These are phyloP conservation scores for Euwallacea similis DNA, from an alignment of 1,140 invertebrate species.

Conservation along the genomic window DNA sequence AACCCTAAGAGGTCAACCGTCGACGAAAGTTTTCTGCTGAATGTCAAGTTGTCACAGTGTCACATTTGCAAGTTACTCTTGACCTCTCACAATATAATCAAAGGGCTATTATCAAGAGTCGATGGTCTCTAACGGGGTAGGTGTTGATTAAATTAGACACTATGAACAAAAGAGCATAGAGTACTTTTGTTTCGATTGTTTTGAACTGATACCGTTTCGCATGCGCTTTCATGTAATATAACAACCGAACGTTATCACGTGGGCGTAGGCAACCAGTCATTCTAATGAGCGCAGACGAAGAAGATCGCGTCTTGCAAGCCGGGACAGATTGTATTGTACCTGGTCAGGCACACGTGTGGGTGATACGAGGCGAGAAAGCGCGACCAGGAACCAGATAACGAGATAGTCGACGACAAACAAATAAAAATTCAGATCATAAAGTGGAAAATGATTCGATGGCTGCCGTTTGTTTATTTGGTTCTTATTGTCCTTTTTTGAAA, in stretches of 20 bases:
- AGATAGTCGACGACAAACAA: background rate
- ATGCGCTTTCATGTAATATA: background rate
- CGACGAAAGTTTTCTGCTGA: no score
- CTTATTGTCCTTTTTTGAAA: no score
- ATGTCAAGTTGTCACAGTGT: no score
- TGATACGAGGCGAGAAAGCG: constrained; percentile 10
- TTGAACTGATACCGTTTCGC: background rate
- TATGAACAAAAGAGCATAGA: background rate
- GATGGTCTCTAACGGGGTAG: no score
- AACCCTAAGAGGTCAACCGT: no score
- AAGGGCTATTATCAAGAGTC: no score
- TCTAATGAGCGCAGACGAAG: background rate
- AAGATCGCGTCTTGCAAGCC: background rate
- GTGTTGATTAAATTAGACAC: no score
- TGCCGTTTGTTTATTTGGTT: no score
- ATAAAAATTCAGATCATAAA: background rate
- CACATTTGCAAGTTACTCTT: no score
- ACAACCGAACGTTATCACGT: background rate
- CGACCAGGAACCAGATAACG: constrained; percentile 1
- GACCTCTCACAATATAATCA: no score
- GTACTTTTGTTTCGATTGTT: background rate
- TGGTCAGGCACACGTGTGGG: background rate
- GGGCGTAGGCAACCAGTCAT: background rate
- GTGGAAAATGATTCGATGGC: constrained; percentile 3
- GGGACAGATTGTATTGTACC: background rate